Percentiles rank a stretch among this genome's conserved stretches.
Evolutionary conservation across 2,797 vertebrate species (phyloP).

Genomic region (Mastacembelus armatus): DNA sequence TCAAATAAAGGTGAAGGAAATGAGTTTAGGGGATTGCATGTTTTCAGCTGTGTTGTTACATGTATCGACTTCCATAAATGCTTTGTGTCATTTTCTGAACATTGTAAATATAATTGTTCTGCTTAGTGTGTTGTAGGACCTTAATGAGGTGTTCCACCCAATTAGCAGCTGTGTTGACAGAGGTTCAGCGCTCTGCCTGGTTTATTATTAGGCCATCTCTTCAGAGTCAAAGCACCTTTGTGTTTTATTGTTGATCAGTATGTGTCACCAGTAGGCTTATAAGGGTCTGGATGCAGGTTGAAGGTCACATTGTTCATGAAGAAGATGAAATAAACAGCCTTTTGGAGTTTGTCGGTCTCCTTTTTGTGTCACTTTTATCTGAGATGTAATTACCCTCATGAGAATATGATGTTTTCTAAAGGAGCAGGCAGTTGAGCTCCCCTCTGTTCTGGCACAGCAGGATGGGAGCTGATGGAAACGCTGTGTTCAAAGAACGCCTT

Average conservation of each 20-base stretch:
- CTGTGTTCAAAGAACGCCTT: slow-evolving; percentile 30
- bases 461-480: slow-evolving; percentile 18
- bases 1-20: background rate
- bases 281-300: background rate
- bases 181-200: slow-evolving; percentile 15
- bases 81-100: slow-evolving; percentile 7
- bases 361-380: slow-evolving; percentile 35
- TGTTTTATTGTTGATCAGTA: background rate
- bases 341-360: background rate
- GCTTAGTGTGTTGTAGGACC: slow-evolving; percentile 1
- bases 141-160: slow-evolving; percentile 23
- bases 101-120: slow-evolving; percentile 21
- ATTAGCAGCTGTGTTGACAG: slow-evolving; percentile 33
- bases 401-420: slow-evolving; percentile 30
- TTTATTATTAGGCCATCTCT: slow-evolving; percentile 15
- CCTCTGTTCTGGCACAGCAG: slow-evolving; percentile 38
- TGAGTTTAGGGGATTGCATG: background rate
- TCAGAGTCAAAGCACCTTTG: background rate
- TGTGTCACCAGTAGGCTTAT: background rate
- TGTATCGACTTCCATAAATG: background rate
- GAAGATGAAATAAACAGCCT: background rate
- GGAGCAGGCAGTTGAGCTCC: slow-evolving; percentile 24
- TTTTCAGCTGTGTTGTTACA: background rate
- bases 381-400: slow-evolving; percentile 29
- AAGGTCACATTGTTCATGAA: background rate